Evolutionary conservation across 2,113 vertebrate species (phyloP).

Genomic region (Lophius piscatorius): DNA sequence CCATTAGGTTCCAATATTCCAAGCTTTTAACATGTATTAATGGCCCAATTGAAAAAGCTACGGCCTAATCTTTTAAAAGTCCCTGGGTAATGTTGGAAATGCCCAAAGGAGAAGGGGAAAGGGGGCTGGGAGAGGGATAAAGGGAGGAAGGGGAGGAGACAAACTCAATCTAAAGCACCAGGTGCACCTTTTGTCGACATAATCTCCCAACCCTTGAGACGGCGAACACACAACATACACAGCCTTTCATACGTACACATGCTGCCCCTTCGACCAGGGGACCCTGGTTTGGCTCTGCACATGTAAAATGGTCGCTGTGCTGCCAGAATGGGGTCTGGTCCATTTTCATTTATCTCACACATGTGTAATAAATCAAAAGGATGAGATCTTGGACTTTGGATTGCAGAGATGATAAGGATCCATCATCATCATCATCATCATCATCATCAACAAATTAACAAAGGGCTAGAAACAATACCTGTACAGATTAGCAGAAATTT

Average conservation of each 20-base stretch:
- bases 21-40: constrained; percentile 66
- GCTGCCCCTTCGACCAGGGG: constrained; percentile 48
- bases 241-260: constrained; percentile 68
- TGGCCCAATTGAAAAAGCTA: constrained; percentile 65
- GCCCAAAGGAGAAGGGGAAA: constrained; percentile 59
- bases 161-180: constrained; percentile 82
- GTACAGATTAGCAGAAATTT: constrained; percentile 7
- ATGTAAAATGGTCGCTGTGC: constrained; percentile 51
- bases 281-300: constrained; percentile 38
- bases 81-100: constrained; percentile 72
- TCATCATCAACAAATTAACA: background rate
- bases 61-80: constrained; percentile 78
- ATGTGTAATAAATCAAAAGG: constrained; percentile 23
- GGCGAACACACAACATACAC: constrained; percentile 62
- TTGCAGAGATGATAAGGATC: background rate
- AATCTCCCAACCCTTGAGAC: constrained; percentile 80
- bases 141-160: constrained; percentile 71
- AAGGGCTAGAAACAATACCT: constrained; percentile 7
- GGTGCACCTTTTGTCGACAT: constrained; percentile 81
- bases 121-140: constrained; percentile 64
- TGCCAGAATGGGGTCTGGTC: background rate
- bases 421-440: no score
- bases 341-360: constrained; percentile 24
- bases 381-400: constrained; percentile 13
- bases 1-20: constrained; percentile 44